phyloP scores from a whole-genome alignment of 2,113 vertebrate genomes.

The Lasiurus borealis region DNA sequence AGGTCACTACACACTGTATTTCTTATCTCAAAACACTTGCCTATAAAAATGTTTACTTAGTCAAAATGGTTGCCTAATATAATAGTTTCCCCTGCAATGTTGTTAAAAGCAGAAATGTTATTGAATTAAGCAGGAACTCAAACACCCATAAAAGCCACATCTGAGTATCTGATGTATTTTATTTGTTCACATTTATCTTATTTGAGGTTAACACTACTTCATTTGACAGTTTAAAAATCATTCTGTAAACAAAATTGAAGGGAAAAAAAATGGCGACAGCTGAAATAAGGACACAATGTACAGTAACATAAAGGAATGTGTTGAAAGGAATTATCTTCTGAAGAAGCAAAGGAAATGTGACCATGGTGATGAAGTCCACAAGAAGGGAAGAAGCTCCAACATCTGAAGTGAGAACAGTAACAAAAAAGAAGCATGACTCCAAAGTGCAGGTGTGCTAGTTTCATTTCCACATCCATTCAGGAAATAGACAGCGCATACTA shows the following conservation, averaged over 20 bases:
- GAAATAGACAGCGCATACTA: conserved; percentile 80
- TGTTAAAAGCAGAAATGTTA: conserved; percentile 13
- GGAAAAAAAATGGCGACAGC: conserved; percentile 82
- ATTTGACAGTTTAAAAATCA: conserved; percentile 86
- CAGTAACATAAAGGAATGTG: conserved; percentile 81
- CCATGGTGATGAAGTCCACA: conserved; percentile 66
- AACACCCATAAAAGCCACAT: conserved; percentile 65
- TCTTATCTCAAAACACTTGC: conserved; percentile 2
- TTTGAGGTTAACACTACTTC: conserved; percentile 85
- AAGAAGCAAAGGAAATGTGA: conserved; percentile 79
- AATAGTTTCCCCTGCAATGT: not conserved
- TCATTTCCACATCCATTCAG: conserved; percentile 82
- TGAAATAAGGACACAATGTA: conserved; percentile 81
- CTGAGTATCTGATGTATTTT: conserved; percentile 84
- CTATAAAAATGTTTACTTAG: not conserved
- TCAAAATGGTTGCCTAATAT: not conserved
- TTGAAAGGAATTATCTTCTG: conserved; percentile 65
- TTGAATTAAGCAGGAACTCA: conserved; percentile 73
- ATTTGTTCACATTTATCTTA: conserved; percentile 88
- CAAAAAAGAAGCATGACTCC: conserved; percentile 83
- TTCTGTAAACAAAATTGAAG: conserved; percentile 84
- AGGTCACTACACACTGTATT: not conserved
- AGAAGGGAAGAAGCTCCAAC: conserved; percentile 63
- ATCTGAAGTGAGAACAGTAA: conserved; percentile 20
- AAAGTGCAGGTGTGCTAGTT: conserved; percentile 93